These are phyloP conservation scores for Caenorhabditis sp. DNA, from an alignment of 2,888 invertebrate species.

Conservation along the genomic window DNA sequence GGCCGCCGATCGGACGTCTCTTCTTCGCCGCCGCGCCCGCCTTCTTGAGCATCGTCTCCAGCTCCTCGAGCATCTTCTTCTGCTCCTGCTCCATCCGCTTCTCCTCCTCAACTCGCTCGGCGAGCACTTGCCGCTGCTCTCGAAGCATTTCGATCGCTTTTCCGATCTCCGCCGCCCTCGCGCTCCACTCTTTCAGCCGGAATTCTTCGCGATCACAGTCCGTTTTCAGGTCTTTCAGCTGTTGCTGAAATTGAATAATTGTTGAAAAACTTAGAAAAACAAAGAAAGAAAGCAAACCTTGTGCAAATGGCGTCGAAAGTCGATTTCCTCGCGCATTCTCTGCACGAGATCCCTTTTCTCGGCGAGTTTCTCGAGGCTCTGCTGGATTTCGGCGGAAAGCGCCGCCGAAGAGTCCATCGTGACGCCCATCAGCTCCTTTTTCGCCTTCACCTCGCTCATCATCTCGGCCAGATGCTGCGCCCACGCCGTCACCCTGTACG, in stretches of 20 bases:
- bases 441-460: constrained; percentile 44
- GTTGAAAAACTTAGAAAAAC: no score
- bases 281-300: no score
- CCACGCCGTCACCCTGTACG: constrained; percentile 44
- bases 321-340: constrained; percentile 48
- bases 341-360: constrained; percentile 42
- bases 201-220: constrained; percentile 29
- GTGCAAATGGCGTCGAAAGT: constrained; percentile 42
- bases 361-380: constrained; percentile 35
- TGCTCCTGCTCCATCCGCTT: constrained; percentile 38
- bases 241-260: constrained; percentile 37
- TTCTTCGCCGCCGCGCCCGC: constrained; percentile 6
- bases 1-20: neutral
- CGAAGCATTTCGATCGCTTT: constrained; percentile 36
- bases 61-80: constrained; percentile 52
- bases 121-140: constrained; percentile 22
- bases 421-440: constrained; percentile 37
- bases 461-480: constrained; percentile 48
- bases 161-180: constrained; percentile 13
- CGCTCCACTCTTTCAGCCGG: constrained; percentile 2
- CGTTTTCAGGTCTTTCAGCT: constrained; percentile 32
- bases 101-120: constrained; percentile 34
- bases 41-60: constrained; percentile 39
- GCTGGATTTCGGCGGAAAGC: constrained; percentile 41
- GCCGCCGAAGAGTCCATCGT: constrained; percentile 44